A percentile compares a stretch with the other conserved stretches of the same genome.
Conservation (phyloP, 2,797 vertebrate species). For the Parambassis ranga region DNA sequence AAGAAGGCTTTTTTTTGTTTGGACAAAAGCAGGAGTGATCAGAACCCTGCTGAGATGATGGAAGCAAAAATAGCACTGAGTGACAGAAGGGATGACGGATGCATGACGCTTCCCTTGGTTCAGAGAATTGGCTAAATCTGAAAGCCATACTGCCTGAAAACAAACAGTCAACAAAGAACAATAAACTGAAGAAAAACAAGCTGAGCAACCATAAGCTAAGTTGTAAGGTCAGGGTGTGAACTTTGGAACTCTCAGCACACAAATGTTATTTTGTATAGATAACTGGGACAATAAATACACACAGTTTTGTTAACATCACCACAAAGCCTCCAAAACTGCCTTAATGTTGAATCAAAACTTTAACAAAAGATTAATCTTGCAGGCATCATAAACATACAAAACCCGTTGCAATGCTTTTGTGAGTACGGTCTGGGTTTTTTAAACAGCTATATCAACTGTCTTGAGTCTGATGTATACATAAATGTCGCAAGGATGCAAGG, state of each 20-base stretch:
- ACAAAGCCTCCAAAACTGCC: too few species aligned
- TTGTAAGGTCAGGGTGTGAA: not conserved
- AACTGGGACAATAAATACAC: too few species aligned
- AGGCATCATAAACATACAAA: too few species aligned
- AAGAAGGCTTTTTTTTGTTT: conserved; percentile 41
- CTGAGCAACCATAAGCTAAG: not conserved
- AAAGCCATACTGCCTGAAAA: conserved; percentile 33
- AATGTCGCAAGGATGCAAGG: conserved; percentile 36
- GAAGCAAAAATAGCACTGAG: conserved; percentile 36
- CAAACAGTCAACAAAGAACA: conserved; percentile 20
- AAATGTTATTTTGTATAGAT: too few species aligned
- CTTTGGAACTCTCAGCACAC: too few species aligned
- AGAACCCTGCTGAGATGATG: conserved; percentile 44
- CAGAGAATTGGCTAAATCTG: conserved; percentile 27
- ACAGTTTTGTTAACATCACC: too few species aligned
- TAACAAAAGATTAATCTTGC: too few species aligned
- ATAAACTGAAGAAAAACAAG: conserved; percentile 4
- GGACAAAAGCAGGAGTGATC: conserved; percentile 50
- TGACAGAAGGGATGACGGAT: conserved; percentile 24
- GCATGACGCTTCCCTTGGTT: conserved; percentile 20
- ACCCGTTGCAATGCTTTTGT: too few species aligned
- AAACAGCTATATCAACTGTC: too few species aligned
- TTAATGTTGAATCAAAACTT: too few species aligned
- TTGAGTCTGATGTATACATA: conserved; percentile 13
- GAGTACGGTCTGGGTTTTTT: too few species aligned